Base-by-base conservation (phyloP, 2,113 vertebrate genomes). In the Hippopotamus amphibius region DNA sequence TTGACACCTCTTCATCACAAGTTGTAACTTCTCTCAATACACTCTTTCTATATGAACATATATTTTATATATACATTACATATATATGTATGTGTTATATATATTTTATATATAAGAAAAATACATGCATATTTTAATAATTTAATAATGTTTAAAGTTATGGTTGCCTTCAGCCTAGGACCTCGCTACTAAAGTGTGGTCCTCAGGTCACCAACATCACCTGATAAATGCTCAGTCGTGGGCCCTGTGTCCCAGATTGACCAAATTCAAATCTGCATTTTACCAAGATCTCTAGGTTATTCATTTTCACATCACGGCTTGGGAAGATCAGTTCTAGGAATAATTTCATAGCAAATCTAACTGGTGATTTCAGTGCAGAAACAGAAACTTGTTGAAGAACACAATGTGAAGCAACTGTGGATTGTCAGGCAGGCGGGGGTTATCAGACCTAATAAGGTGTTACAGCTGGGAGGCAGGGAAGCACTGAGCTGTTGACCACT, bases 191-290 rank as follows among this genome's bases (percentile, higher is more conserved):
- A 1, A 80, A 81, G 48, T 89, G 8, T 89, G 24, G 30, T 16
- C 24, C 15, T 94, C 33, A 71, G 33, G 77, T 72, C 24, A 48
- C 46, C 46, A 74, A 0, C 4, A 88, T 80, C 50, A 68, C 30
- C 33, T 88, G 74, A 33, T 53, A 91, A 53, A 76, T 93, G 9
- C 2, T 46, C 22, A 53, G 4, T 37, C 26, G 76, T 55, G 33
- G 33, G 11, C 28, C 48, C 46, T 63, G 33, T 63, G 33, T 13
- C 30, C 26, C n/a, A 33, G 24, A 41, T 21, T 8, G 55, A 48
- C 46, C 46, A 55, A 92, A 90, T 95, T 90, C 46, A 95, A 82
- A 91, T 21, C 43, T 79, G 6, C 30, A 41, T 93, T 97, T 95
- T 68, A 80, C 61, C 4, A 57, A 71, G 50, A 72, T 72, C 13